These are phyloP conservation scores for Buphagus erythrorhynchus DNA, from an alignment of 2,797 vertebrate species.

Conservation along the genomic window DNA sequence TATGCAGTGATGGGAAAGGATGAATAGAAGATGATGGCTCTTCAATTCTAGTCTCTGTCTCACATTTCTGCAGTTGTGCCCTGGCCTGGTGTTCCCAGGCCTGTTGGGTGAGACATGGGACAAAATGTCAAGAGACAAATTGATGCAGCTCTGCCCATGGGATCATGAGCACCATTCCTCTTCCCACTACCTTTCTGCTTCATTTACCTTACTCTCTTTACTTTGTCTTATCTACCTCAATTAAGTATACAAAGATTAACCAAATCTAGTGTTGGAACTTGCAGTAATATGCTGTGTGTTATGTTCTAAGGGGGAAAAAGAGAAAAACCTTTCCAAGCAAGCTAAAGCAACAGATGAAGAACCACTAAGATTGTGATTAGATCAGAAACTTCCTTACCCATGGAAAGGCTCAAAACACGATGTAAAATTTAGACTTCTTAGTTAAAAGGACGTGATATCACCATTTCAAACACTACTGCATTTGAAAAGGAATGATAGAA, in stretches of 20 bases:
- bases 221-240: neutral
- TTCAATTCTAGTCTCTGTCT: fast-evolving
- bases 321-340: neutral
- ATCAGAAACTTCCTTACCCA: constrained; percentile 2
- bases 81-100: neutral
- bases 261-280: neutral
- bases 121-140: neutral
- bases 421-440: neutral
- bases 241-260: neutral
- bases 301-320: neutral
- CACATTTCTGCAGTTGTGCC: neutral
- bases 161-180: neutral
- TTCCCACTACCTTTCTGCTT: neutral
- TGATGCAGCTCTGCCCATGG: neutral
- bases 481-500: fast-evolving
- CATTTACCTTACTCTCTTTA: neutral
- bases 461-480: neutral
- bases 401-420: neutral
- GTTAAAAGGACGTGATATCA: neutral
- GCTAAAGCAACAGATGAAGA: neutral
- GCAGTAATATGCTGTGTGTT: neutral
- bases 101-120: neutral
- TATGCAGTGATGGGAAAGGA: fast-evolving
- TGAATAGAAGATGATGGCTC: neutral
- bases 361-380: neutral